Conservation (phyloP, 2,797 vertebrate species). For the Pachyuromys duprasi region DNA sequence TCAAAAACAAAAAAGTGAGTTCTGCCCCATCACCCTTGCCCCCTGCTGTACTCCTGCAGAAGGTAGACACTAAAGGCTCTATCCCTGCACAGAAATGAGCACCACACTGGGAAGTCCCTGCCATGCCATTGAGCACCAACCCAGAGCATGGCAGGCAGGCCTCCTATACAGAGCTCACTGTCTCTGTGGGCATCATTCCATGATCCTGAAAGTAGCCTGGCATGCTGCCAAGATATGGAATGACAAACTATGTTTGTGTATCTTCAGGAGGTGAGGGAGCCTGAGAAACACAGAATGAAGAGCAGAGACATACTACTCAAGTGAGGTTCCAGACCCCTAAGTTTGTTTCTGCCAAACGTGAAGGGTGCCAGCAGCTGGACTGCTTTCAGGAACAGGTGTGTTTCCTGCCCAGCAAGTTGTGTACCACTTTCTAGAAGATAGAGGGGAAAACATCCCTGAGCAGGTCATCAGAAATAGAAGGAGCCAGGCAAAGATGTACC, state of each 20-base stretch:
- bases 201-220: not conserved
- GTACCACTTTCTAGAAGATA: not conserved
- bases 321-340: not conserved
- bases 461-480: not conserved
- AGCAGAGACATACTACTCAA: not conserved
- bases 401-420: not conserved
- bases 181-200: not conserved
- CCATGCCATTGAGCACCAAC: not conserved
- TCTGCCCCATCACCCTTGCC: too few relatives aligned
- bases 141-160: too few relatives aligned
- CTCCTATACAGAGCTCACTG: not conserved
- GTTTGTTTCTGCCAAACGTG: not conserved
- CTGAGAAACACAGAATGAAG: not conserved
- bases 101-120: not conserved
- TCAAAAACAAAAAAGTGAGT: too few relatives aligned
- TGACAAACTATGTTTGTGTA: not conserved
- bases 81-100: not conserved
- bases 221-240: not conserved
- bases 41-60: too few relatives aligned
- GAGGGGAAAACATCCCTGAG: not conserved
- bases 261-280: not conserved
- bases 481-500: too few relatives aligned
- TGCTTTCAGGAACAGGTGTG: not conserved
- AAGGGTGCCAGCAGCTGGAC: not conserved
- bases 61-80: not conserved